Conservation (phyloP, 2,888 invertebrate genomes). For the Phorcus lineatus region DNA sequence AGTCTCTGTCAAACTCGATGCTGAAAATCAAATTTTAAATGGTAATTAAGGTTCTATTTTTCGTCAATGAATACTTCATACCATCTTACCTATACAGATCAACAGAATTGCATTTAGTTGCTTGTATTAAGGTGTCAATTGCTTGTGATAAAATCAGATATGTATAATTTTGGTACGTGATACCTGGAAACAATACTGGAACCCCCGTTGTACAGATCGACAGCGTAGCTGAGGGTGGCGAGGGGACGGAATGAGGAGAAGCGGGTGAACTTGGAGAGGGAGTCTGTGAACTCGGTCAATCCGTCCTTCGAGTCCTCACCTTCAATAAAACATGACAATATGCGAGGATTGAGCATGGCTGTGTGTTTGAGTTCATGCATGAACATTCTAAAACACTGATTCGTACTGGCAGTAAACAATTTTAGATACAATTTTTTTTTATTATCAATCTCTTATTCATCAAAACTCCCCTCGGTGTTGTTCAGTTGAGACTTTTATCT, state of each 20-base stretch:
- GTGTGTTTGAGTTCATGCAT: too few relatives aligned
- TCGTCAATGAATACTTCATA: too few relatives aligned
- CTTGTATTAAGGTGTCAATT: too few relatives aligned
- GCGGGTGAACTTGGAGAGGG: slow-evolving; percentile 89
- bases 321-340: slow-evolving; percentile 21
- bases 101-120: too few relatives aligned
- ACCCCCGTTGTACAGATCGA: slow-evolving; percentile 86
- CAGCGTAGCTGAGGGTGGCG: slow-evolving; percentile 91
- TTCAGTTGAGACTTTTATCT: too few relatives aligned
- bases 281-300: slow-evolving; percentile 84
- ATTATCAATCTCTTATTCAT: too few relatives aligned
- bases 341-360: too few relatives aligned
- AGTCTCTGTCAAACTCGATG: slow-evolving; percentile 96
- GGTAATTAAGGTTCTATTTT: not conserved
- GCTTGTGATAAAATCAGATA: not conserved
- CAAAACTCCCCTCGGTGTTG: too few relatives aligned
- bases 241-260: slow-evolving; percentile 87
- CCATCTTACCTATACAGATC: too few relatives aligned
- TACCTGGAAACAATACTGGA: slow-evolving; percentile 79
- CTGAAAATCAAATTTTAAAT: slow-evolving; percentile 76
- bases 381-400: too few relatives aligned
- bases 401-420: too few relatives aligned
- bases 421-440: too few relatives aligned
- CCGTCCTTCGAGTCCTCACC: slow-evolving; percentile 60
- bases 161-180: not conserved